These are phyloP conservation scores for Gallinago undulata DNA, from an alignment of 2,113 vertebrate species.

Conservation along the genomic window DNA sequence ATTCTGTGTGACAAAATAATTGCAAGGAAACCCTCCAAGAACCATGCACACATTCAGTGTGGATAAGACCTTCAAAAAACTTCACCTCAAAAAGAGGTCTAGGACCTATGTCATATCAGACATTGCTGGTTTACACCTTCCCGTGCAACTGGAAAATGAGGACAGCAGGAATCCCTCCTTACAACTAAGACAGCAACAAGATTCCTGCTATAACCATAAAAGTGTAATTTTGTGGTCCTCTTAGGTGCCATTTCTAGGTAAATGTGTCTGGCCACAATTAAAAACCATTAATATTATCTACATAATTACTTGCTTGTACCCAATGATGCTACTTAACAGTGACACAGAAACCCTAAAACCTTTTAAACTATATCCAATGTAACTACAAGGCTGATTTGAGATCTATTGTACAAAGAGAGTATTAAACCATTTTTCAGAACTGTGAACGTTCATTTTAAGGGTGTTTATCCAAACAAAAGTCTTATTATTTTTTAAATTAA, in stretches of 20 bases:
- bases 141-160: neutral
- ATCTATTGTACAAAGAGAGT: neutral
- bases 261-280: constrained; percentile 45
- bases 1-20: neutral
- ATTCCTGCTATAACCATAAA: constrained; percentile 29
- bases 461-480: neutral
- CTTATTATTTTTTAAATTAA: neutral
- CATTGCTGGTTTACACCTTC: neutral
- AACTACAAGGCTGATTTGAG: neutral
- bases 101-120: neutral
- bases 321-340: neutral
- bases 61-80: neutral
- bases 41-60: neutral
- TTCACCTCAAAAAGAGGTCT: neutral
- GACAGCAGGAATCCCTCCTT: neutral
- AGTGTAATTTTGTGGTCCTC: constrained; percentile 41
- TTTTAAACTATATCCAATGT: neutral
- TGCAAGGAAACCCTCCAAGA: neutral
- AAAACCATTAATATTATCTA: constrained; percentile 43
- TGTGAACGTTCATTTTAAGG: neutral
- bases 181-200: neutral
- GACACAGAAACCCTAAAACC: constrained; percentile 20
- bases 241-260: constrained; percentile 44
- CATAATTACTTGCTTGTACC: constrained; percentile 24
- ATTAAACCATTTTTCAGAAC: neutral